phyloP scores from a whole-genome alignment of 2,113 vertebrate genomes.

The Ondatra zibethicus region DNA sequence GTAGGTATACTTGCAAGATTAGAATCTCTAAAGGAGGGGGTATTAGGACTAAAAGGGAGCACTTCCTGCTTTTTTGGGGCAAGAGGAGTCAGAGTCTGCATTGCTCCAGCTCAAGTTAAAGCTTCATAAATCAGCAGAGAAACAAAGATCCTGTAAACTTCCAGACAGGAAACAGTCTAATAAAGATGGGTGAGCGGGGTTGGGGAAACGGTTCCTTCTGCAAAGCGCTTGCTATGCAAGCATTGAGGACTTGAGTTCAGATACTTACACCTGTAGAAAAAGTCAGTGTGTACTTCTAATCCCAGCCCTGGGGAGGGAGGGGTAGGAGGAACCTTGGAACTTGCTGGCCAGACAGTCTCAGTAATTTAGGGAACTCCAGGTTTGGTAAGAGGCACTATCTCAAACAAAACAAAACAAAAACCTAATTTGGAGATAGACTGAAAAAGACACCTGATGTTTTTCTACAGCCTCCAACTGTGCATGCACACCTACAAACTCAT shows the following conservation, averaged over 20 bases:
- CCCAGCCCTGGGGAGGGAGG: background rate
- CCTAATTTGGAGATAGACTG: background rate
- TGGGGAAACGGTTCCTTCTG: background rate
- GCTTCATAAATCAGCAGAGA: background rate
- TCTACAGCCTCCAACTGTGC: background rate
- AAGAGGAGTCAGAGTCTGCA: background rate
- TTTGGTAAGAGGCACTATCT: background rate
- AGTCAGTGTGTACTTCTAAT: too few species aligned
- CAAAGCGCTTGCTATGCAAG: background rate
- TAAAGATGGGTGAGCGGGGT: background rate
- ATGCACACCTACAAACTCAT: background rate
- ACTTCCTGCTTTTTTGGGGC: background rate
- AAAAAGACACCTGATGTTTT: background rate
- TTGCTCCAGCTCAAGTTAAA: constrained; percentile 4
- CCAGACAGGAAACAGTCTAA: background rate
- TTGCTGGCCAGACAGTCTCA: background rate
- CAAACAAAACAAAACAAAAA: background rate
- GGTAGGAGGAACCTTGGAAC: background rate
- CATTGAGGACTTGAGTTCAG: background rate
- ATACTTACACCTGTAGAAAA: background rate
- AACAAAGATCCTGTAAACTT: background rate
- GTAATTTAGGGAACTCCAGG: background rate
- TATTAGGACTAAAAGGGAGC: background rate
- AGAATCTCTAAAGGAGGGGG: background rate
- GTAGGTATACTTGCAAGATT: background rate